A percentile compares a stretch with the other conserved stretches of the same genome.
phyloP scores from a whole-genome alignment of 1,140 invertebrate genomes.

The Elysia chlorotica region DNA sequence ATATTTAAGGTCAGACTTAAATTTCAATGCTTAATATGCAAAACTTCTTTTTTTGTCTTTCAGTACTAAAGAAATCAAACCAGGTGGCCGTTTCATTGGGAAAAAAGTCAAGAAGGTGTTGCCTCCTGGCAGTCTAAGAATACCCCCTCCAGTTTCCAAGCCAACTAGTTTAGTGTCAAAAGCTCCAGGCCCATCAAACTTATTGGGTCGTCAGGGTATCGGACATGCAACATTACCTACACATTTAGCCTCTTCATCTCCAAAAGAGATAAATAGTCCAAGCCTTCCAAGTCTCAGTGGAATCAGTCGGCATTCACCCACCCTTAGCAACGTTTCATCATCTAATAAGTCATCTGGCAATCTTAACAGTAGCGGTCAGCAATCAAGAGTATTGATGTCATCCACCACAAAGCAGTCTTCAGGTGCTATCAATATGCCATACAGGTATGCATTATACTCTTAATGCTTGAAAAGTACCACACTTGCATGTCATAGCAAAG shows the following conservation, averaged over 20 bases:
- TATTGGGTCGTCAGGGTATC: neutral
- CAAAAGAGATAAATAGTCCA: conserved; percentile 9
- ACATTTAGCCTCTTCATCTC: neutral
- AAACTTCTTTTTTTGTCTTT: conserved; percentile 22
- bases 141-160: neutral
- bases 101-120: conserved; percentile 69
- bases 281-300: conserved; percentile 16
- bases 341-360: too few relatives aligned
- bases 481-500: too few relatives aligned
- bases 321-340: conserved; percentile 10
- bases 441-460: too few relatives aligned
- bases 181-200: too few relatives aligned
- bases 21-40: neutral
- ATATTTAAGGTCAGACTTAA: too few relatives aligned
- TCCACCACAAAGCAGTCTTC: conserved; percentile 58
- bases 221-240: neutral
- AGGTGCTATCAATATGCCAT: conserved; percentile 73
- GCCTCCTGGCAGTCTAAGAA: conserved; percentile 12
- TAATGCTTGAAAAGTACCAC: too few relatives aligned
- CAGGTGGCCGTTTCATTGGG: conserved; percentile 84
- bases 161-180: neutral
- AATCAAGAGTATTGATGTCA: conserved; percentile 17
- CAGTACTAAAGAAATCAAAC: conserved; percentile 89
- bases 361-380: too few relatives aligned
- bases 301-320: conserved; percentile 16